These are phyloP conservation scores for Gymnogyps californianus DNA, from an alignment of 2,113 vertebrate species.

Conservation along the genomic window DNA sequence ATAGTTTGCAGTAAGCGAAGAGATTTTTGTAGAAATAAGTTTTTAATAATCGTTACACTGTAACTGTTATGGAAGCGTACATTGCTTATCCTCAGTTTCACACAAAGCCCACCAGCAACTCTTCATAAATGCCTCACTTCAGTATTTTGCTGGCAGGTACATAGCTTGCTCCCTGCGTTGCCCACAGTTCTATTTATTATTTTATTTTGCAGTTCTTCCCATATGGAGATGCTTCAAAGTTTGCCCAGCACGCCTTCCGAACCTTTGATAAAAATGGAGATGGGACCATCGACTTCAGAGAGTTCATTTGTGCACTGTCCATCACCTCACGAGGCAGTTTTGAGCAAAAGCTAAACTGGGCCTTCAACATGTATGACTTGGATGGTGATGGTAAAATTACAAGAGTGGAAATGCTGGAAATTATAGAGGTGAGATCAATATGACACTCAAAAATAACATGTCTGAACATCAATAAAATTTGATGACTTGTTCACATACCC, in stretches of 20 bases:
- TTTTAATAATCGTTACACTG: not conserved
- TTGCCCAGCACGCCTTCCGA: conserved; percentile 96
- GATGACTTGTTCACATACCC: not conserved
- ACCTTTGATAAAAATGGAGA: conserved; percentile 98
- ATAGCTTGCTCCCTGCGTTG: not conserved
- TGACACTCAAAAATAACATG: not conserved
- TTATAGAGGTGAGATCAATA: conserved; percentile 87
- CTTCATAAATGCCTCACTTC: not conserved
- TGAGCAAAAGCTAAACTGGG: conserved; percentile 99
- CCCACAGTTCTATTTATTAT: not conserved
- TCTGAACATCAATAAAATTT: not conserved
- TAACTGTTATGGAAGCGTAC: not conserved
- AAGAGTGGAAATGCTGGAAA: conserved; percentile 98
- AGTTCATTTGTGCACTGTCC: conserved; percentile 97
- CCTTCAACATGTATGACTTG: conserved; percentile 99
- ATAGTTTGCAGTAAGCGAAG: not conserved
- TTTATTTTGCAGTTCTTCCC: conserved; percentile 89
- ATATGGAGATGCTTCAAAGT: conserved; percentile 96
- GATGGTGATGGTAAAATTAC: conserved; percentile 99
- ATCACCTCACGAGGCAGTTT: conserved; percentile 98
- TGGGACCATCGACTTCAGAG: conserved; percentile 98
- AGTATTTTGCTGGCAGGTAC: not conserved
- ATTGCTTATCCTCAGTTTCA: not conserved
- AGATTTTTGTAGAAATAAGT: not conserved
- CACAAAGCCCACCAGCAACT: not conserved